Conservation (phyloP, 2,113 vertebrate species). For the Buteo buteo region DNA sequence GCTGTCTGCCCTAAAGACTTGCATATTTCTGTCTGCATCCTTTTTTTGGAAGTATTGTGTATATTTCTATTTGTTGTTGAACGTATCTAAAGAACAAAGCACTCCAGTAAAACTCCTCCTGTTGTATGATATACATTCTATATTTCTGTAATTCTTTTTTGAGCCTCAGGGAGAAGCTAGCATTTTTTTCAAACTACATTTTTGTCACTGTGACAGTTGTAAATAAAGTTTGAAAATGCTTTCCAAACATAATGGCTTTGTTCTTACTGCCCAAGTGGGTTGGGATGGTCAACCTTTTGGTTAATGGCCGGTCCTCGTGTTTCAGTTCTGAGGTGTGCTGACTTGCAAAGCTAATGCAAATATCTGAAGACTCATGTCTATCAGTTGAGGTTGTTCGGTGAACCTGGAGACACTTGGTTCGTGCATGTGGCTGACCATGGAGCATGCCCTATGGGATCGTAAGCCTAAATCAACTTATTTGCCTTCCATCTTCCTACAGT, state of each 20-base stretch:
- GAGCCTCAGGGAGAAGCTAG: constrained; percentile 88
- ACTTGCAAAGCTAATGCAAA: not conserved
- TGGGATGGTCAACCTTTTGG: not conserved
- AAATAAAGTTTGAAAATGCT: constrained; percentile 88
- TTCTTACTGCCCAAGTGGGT: not conserved
- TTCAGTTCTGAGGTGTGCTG: not conserved
- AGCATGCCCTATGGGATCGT: accelerated
- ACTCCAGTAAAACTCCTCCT: constrained; percentile 76
- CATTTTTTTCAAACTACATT: constrained; percentile 82
- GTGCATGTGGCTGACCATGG: not conserved
- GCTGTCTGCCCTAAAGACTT: constrained; percentile 66
- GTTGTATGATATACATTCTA: constrained; percentile 81
- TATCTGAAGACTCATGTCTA: not conserved
- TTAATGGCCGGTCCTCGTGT: not conserved
- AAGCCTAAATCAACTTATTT: not conserved
- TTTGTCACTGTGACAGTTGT: constrained; percentile 88
- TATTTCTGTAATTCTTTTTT: constrained; percentile 85
- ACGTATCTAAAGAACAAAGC: constrained; percentile 75
- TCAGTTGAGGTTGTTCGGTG: not conserved
- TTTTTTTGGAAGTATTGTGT: constrained; percentile 71
- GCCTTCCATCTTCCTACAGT: not conserved
- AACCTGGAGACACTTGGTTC: not conserved
- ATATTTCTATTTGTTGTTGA: constrained; percentile 77
- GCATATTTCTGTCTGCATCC: constrained; percentile 55
- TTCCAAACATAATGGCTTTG: constrained; percentile 69